Evolutionary conservation across 2,113 vertebrate genomes (phyloP).

Genomic region (Seriola dumerili): DNA sequence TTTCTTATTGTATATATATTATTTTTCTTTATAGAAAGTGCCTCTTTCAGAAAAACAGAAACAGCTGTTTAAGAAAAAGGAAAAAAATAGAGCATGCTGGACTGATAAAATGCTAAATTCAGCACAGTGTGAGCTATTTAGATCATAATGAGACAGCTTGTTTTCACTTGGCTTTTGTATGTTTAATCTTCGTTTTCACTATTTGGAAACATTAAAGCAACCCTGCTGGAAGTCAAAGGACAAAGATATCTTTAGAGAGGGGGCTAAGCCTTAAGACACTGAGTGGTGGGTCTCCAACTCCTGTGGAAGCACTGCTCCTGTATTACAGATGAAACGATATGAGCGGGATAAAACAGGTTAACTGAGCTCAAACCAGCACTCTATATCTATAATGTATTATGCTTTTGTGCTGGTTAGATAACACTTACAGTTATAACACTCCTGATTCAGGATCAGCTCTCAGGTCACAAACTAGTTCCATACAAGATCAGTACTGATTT

Average conservation of each 20-base stretch:
- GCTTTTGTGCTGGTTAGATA: neutral
- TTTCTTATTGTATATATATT: too few species aligned
- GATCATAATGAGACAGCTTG: neutral
- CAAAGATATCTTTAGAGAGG: neutral
- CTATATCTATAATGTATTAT: neutral
- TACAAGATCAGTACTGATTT: neutral
- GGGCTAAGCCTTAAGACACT: too few species aligned
- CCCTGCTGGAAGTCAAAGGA: neutral
- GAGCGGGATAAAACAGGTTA: neutral
- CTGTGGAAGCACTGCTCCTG: neutral
- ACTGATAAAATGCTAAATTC: neutral
- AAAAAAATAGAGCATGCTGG: neutral
- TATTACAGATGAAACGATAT: neutral
- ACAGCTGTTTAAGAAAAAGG: neutral
- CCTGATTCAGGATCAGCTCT: constrained; percentile 8
- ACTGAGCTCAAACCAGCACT: constrained; percentile 2
- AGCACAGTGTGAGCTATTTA: neutral
- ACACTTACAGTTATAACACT: neutral
- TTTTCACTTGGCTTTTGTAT: neutral
- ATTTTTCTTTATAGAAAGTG: neutral
- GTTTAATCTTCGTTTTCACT: neutral
- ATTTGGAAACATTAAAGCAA: neutral
- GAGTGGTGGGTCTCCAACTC: neutral
- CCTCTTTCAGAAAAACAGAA: neutral
- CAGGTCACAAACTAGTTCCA: neutral